phyloP scores from a whole-genome alignment of 2,797 vertebrate species.

The Pseudocheirus occidentalis region DNA sequence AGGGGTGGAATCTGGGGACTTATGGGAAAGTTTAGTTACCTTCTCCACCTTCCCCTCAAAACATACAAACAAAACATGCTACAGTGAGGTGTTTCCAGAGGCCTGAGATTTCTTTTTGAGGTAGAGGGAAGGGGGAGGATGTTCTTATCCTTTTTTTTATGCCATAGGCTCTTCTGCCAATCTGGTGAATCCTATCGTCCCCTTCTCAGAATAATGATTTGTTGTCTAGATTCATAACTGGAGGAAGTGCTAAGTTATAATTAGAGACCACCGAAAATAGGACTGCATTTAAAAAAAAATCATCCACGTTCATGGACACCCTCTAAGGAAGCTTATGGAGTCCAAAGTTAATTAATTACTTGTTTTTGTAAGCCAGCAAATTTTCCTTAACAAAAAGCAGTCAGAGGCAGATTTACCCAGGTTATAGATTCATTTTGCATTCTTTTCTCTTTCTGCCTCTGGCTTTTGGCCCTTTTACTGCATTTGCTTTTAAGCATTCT shows the following conservation, averaged over 20 bases:
- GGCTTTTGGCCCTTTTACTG: background rate
- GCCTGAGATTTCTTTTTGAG: background rate
- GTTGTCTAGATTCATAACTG: background rate
- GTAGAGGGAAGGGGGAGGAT: rapidly evolving
- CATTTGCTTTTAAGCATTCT: background rate
- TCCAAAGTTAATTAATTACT: background rate
- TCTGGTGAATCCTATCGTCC: background rate
- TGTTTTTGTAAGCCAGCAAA: background rate
- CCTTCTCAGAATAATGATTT: background rate
- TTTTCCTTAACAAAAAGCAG: background rate
- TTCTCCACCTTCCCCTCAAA: background rate
- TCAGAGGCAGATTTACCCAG: background rate
- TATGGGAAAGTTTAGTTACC: background rate
- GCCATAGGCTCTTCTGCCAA: background rate
- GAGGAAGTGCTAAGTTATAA: background rate
- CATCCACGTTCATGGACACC: background rate
- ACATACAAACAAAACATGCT: background rate
- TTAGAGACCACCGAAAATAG: background rate
- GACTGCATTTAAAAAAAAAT: background rate
- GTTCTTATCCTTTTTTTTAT: background rate
- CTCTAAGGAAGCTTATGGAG: background rate
- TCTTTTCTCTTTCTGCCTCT: background rate
- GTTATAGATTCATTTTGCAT: background rate
- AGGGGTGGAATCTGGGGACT: background rate
- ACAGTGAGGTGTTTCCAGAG: background rate